Evolutionary conservation across 53 echinoderm and acorn worm genomes (phyloP).

Genomic region (Pentamera pediparva): DNA sequence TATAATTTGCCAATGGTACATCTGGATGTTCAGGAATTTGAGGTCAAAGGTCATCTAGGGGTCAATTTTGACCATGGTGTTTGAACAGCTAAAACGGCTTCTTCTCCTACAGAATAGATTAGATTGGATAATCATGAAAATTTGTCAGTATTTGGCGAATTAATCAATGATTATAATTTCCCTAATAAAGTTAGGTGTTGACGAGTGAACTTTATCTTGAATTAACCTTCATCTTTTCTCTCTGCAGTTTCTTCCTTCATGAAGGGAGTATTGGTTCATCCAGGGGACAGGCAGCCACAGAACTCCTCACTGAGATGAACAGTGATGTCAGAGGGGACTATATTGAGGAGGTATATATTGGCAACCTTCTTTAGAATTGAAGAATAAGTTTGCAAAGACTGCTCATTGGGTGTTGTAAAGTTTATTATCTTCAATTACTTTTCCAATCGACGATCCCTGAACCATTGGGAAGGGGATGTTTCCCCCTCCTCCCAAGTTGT

Average conservation of each 20-base stretch:
- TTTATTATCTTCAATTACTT: too few species aligned
- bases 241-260: constrained; percentile 76
- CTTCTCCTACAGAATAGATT: too few species aligned
- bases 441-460: too few species aligned
- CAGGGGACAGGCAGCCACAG: constrained; percentile 77
- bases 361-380: neutral
- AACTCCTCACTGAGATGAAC: constrained; percentile 75
- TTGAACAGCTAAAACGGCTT: neutral
- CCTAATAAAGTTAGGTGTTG: neutral
- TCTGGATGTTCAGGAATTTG: too few species aligned
- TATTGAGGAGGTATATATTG: constrained; percentile 74
- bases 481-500: neutral
- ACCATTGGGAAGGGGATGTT: neutral
- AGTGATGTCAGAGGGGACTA: constrained; percentile 92
- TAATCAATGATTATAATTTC: neutral
- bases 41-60: too few species aligned
- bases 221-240: neutral
- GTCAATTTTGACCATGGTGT: too few species aligned
- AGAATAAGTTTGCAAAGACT: too few species aligned
- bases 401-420: too few species aligned
- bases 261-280: constrained; percentile 76
- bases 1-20: too few species aligned
- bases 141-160: too few species aligned
- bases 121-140: too few species aligned
- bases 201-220: neutral